phyloP scores from a whole-genome alignment of 2,888 invertebrate genomes.

The Lithodes maja region DNA sequence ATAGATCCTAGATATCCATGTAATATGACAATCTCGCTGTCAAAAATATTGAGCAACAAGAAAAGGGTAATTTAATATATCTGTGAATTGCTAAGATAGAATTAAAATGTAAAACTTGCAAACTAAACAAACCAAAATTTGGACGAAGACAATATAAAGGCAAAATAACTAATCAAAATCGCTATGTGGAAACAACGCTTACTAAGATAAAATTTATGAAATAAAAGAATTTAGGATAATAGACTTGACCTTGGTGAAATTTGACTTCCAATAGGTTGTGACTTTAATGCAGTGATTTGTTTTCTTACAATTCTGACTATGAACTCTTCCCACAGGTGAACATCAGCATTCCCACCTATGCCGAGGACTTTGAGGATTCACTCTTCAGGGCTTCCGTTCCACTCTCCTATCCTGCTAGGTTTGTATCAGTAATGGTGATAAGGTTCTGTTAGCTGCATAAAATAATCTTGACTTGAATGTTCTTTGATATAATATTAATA shows the following conservation, averaged over 20 bases:
- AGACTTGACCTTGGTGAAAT: neutral
- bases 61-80: too few relatives aligned
- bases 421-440: neutral
- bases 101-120: too few relatives aligned
- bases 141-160: too few relatives aligned
- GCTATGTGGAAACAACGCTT: neutral
- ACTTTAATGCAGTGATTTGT: neutral
- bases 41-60: too few relatives aligned
- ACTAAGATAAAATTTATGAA: neutral
- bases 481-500: too few relatives aligned
- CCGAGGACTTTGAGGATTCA: conserved; percentile 52
- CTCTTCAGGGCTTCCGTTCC: conserved; percentile 37
- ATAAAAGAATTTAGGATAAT: neutral
- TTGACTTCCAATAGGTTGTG: neutral
- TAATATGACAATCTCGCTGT: too few relatives aligned
- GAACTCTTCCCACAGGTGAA: conserved; percentile 13
- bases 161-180: neutral
- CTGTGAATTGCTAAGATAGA: too few relatives aligned
- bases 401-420: conserved; percentile 26
- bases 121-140: too few relatives aligned
- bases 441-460: neutral
- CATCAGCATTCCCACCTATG: conserved; percentile 24
- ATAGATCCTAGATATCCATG: too few relatives aligned
- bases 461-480: too few relatives aligned
- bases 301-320: too few relatives aligned